Base-by-base conservation (phyloP, 2,888 invertebrate genomes). In the Caenorhabditis zanzibari region DNA sequence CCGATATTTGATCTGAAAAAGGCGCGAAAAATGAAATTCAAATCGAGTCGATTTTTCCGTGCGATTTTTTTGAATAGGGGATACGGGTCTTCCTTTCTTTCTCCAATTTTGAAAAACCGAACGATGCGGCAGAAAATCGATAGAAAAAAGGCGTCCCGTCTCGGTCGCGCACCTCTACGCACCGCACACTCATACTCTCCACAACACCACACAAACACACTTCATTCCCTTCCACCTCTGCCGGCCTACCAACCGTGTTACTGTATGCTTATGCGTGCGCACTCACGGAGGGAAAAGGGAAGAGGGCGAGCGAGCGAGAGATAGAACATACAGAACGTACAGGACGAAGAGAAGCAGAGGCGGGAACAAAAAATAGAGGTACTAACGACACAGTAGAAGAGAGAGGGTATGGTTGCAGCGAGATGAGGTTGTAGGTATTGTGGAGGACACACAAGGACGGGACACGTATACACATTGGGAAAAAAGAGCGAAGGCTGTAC, bases 241-340 rank as follows among this genome's bases (percentile, higher is more conserved):
- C 44, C 74, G 74, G 64, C 54, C 64, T 52, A 74, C 54, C 74
- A 52, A 58, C 80, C 54, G 59, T 80, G 72, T 69, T 72, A 72
- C 79, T 80, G 72, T 72, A 74, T 74, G 71, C 73, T 68, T 59
- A 35, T 61, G 58, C 72, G 49, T 66, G n/a, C 80, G 24, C 61
- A 35, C 24, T 38, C 38, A 54, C 24, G 54, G 24, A 63, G 41
- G 58, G 32, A 22, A 63, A 49, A 28, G 41, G 12, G 47, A 38
- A 28, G 44, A 44, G 28, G 16, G 61, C 16, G 47, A 74, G 26
- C 26, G 49, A 24, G 61, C n/a, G 47, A 64, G 19, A 26, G 35
- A 24, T 22, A 54, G 35, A 5, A n/a, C 12, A 1, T 12, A 44
- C n/a, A n/a, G 47, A 19, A 19, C 19, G 5, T n/a, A 47, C 38